Conservation (phyloP, 2,888 invertebrate species). For the Thereva unica region DNA sequence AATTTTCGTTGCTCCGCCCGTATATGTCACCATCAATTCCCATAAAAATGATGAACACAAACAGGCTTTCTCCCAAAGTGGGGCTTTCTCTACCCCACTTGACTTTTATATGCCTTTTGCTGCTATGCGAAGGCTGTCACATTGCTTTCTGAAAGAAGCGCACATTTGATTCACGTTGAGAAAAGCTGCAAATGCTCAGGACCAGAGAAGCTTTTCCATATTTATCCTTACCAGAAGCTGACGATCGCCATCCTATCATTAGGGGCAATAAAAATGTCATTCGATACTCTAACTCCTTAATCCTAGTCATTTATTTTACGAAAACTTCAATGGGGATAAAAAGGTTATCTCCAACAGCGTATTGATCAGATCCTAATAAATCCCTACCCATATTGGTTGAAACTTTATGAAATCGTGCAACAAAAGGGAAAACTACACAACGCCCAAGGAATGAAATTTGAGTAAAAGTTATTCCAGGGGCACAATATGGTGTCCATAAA, state of each 20-base stretch:
- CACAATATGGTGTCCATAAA: slow-evolving; percentile 13
- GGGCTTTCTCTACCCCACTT: neutral
- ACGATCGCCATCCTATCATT: slow-evolving; percentile 37
- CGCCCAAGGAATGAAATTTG: slow-evolving; percentile 17
- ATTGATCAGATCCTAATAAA: slow-evolving; percentile 31
- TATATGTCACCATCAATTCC: slow-evolving; percentile 20
- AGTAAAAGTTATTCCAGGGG: slow-evolving; percentile 19
- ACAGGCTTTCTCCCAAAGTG: slow-evolving; percentile 7
- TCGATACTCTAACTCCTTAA: slow-evolving; percentile 38
- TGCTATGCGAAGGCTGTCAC: neutral
- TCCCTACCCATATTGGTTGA: slow-evolving; percentile 30
- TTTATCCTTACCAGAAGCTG: slow-evolving; percentile 20
- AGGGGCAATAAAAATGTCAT: slow-evolving; percentile 41
- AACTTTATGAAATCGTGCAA: slow-evolving; percentile 23
- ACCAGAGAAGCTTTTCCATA: neutral
- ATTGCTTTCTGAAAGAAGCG: slow-evolving; percentile 4
- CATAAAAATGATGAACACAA: slow-evolving; percentile 32
- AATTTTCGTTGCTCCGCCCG: neutral
- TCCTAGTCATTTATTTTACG: slow-evolving; percentile 38
- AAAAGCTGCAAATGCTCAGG: slow-evolving; percentile 12
- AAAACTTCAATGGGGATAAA: slow-evolving; percentile 38
- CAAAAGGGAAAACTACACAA: slow-evolving; percentile 11
- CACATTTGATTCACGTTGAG: slow-evolving; percentile 7
- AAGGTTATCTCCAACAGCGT: slow-evolving; percentile 32
- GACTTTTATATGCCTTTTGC: neutral